A percentile compares a stretch with the other conserved stretches of the same genome.
phyloP scores from a whole-genome alignment of 2,797 vertebrate genomes.

The Euphonia xanthogaster region DNA sequence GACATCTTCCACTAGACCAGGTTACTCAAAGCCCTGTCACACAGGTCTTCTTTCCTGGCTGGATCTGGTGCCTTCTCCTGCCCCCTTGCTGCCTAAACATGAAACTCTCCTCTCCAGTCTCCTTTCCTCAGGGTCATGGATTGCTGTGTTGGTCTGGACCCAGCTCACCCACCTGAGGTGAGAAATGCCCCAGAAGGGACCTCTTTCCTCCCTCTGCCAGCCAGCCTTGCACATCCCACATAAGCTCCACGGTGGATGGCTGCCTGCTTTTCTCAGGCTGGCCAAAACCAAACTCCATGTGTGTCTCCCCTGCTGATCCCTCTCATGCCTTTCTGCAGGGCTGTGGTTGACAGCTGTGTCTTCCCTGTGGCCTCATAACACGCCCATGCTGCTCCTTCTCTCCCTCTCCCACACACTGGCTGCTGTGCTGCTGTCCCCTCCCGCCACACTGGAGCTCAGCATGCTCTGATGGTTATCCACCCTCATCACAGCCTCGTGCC shows the following conservation, averaged over 20 bases:
- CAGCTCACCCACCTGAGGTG: not conserved
- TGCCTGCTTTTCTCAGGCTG: not conserved
- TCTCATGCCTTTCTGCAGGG: not conserved
- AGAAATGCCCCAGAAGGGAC: not conserved
- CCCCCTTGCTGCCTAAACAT: not conserved
- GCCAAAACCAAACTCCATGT: not conserved
- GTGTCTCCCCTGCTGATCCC: not conserved
- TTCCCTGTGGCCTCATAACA: not conserved
- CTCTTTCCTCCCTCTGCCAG: not conserved
- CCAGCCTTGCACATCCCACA: not conserved
- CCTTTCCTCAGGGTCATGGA: not conserved
- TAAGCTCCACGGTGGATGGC: not conserved
- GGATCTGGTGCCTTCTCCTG: not conserved
- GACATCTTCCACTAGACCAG: not conserved
- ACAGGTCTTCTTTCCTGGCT: not conserved
- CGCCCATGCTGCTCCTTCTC: not conserved
- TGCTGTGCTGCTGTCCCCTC: not conserved
- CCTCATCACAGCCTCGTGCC: accelerated
- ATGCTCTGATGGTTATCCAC: not conserved
- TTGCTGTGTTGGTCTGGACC: not conserved
- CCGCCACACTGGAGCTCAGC: not conserved
- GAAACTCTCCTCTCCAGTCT: not conserved
- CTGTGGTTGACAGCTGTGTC: not conserved
- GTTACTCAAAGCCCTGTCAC: not conserved
- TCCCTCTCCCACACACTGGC: not conserved